Percentiles rank a stretch among this genome's conserved stretches.
These are phyloP conservation scores for Peribatodes rhomboidaria DNA, from an alignment of 2,888 invertebrate genomes.

Conservation along the genomic window DNA sequence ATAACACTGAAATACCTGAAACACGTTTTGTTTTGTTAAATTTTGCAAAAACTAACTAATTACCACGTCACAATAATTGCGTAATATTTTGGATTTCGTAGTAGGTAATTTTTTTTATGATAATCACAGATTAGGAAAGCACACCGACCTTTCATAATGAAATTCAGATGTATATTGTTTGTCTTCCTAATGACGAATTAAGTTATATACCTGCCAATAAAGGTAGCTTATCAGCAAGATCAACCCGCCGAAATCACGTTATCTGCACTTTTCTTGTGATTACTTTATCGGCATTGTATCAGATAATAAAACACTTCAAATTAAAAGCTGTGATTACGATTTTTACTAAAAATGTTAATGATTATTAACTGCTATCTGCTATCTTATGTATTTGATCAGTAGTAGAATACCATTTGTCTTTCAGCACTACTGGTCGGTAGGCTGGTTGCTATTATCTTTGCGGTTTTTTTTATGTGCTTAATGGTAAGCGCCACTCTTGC, in stretches of 20 bases:
- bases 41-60: not conserved
- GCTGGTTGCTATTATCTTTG: not conserved
- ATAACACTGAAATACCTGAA: constrained; percentile 55
- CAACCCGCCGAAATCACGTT: constrained; percentile 38
- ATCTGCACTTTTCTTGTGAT: constrained; percentile 44
- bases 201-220: constrained; percentile 44
- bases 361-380: not conserved
- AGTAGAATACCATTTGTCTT: not conserved
- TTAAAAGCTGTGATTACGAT: constrained; percentile 37
- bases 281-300: constrained; percentile 41
- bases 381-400: not conserved
- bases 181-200: constrained; percentile 21
- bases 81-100: not conserved
- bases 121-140: constrained; percentile 4
- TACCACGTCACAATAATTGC: constrained; percentile 17
- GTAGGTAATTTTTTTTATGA: not conserved
- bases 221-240: constrained; percentile 42
- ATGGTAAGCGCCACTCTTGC: too few species aligned
- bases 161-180: constrained; percentile 35
- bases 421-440: constrained; percentile 5
- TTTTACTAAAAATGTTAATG: not conserved
- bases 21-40: constrained; percentile 22
- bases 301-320: constrained; percentile 33
- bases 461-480: too few species aligned
- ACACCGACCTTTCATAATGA: constrained; percentile 50